Base-by-base conservation (phyloP, 2,797 vertebrate species). In the Coilia nasus region DNA sequence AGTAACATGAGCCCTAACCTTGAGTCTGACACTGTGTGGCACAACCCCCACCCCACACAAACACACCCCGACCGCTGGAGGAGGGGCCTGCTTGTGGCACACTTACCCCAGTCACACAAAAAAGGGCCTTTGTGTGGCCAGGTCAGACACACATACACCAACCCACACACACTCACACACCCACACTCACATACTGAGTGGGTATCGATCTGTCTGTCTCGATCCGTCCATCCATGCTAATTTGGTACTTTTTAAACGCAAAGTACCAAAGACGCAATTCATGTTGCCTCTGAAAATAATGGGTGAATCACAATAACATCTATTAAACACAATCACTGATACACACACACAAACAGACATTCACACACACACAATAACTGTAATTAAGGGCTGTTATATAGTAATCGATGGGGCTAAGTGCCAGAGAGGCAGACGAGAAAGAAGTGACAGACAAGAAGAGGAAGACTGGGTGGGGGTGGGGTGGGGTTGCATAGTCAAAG, bases 1-100 rank as follows among this genome's bases (percentile, higher is more conserved):
- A 81, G 59, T 11, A 83, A 57, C 57, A 56, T 35, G 47, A 62
- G 54, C 21, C 35, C 44, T 81, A 82, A 82, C 21, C 50, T 28
- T 60, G 64, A 44, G 44, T 19, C 71, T 28, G 47, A 35, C 56
- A 62, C 19, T 59, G 46, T 83, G 64, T 71, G 64, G 64, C 28
- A 71, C 64, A 0, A 1, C 64, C 64, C 23, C 25, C 64, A 14
- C 2, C 25, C 9, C 60, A 64, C 4, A 47, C 46, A 47, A 47
- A 47, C 56, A 15, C 56, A 15, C 82, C 28, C 81, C 17, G 57
- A 2, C 14, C 1, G 62, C 7, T 3, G 62, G 23, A 67, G 62
- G 23, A 67, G 25, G 23, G 23, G 23, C 23, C 62, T 1, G 23
- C 11, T 23, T 1, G 23, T 6, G 10, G 23, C 62, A 14, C 25